Evolutionary conservation across 2,113 vertebrate species (phyloP), one percentile per base, ranked within the genome.

Genomic region (Cathartes aura): DNA sequence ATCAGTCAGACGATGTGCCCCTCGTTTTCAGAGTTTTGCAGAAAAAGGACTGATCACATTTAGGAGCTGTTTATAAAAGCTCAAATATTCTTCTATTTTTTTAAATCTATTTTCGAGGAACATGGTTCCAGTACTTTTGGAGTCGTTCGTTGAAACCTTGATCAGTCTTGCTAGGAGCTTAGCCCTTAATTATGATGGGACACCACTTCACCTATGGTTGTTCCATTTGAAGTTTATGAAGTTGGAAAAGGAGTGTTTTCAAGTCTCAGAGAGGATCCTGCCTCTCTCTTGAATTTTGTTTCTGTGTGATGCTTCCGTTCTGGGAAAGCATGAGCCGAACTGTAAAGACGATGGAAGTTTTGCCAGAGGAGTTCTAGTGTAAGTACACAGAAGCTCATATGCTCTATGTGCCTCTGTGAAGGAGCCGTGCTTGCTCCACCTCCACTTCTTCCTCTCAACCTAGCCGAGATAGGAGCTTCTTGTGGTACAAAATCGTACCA

Each of bases 321-420:
- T 26, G 27, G 32, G 14, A 43, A 50, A 26, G 6, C 82, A 26
- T 9, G 30, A 72, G 19, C 13, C 0, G 8, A 76, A 45, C 40
- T 34, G 10, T 75, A 24, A 42, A 60, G 76, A 20, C 2, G 4
- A 19, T 4, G 14, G 17, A 36, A 20, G 16, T 27, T 50, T 63
- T 48, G 11, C 40, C 9, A 14, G 43, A 10, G 27, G 32, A 22
- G 9, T 83, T 83, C 23, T 29, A 40, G n/a, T 53, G 63, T 53
- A 13, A 26, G 34, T 5, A 24, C 43, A 8, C 23, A 30, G 45
- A 23, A 12, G 12, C 56, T 71, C 15, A 3, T 5, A 7, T 10
- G 11, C 24, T 76, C 6, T 58, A 8, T 8, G 29, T 64, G 47
- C 3, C 3, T 15, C 32, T 2, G 0, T 12, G n/a, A 50, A 7